Percentiles rank a stretch among this genome's conserved stretches.
These are phyloP conservation scores for Beroe ovata DNA, from an alignment of 37 sponge, comb jelly and placozoan species.

Conservation along the genomic window DNA sequence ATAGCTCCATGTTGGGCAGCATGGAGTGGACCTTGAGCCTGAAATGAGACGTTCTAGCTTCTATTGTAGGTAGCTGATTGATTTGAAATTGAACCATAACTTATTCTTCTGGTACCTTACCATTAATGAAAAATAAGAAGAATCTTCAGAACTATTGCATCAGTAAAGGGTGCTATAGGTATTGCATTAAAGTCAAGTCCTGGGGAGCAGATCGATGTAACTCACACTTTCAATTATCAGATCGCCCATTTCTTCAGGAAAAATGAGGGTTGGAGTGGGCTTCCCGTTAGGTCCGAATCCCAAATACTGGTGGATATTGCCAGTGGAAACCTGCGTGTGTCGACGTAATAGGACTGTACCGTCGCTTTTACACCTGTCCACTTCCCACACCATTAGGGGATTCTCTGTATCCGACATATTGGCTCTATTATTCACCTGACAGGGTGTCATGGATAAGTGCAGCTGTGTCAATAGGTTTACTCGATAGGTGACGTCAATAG, in stretches of 20 bases:
- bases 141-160: too few species aligned
- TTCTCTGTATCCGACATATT: background rate
- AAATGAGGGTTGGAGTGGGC: slow-evolving; percentile 45
- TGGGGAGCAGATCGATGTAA: too few species aligned
- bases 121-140: too few species aligned
- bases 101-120: too few species aligned
- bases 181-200: too few species aligned
- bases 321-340: slow-evolving; percentile 44
- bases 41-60: background rate
- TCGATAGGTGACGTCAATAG: too few species aligned
- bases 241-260: slow-evolving; percentile 44
- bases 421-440: slow-evolving; percentile 17
- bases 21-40: background rate
- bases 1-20: background rate
- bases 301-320: slow-evolving; percentile 18
- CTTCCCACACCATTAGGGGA: slow-evolving; percentile 58
- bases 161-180: too few species aligned
- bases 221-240: slow-evolving; percentile 28
- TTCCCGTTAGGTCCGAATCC: slow-evolving; percentile 55
- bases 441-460: too few species aligned
- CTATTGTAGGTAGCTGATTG: too few species aligned
- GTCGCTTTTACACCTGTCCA: slow-evolving; percentile 50
- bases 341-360: slow-evolving; percentile 21
- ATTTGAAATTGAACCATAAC: too few species aligned
- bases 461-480: too few species aligned